phyloP scores from a whole-genome alignment of 1,140 invertebrate species.

The Heliconius hewitsoni region DNA sequence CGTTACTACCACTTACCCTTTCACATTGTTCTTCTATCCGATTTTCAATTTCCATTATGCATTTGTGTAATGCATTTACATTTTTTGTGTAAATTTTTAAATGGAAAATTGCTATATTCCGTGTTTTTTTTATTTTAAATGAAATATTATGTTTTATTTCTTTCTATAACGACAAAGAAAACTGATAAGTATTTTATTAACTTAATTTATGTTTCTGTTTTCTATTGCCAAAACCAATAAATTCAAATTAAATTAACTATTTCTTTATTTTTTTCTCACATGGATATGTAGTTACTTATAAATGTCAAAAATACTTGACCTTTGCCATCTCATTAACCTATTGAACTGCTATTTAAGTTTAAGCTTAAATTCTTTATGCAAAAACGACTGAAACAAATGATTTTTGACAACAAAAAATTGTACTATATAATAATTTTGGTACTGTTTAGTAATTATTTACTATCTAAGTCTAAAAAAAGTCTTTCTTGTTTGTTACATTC shows the following conservation, averaged over 20 bases:
- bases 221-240: background rate
- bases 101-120: background rate
- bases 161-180: too few species aligned
- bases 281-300: background rate
- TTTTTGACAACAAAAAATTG: too few species aligned
- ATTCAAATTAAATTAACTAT: background rate
- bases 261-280: background rate
- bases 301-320: slow-evolving; percentile 13
- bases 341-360: background rate
- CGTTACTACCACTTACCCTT: slow-evolving; percentile 40
- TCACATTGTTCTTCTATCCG: slow-evolving; percentile 43
- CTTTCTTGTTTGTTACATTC: too few species aligned
- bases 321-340: background rate
- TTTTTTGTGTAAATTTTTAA: background rate
- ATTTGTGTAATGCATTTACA: slow-evolving; percentile 31
- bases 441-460: too few species aligned
- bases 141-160: too few species aligned
- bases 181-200: too few species aligned
- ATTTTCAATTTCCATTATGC: slow-evolving; percentile 49
- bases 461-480: too few species aligned
- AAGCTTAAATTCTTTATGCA: background rate
- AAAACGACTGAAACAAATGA: background rate
- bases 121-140: too few species aligned
- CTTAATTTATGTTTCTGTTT: too few species aligned
- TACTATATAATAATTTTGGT: too few species aligned